Base-by-base conservation (phyloP, 2,797 vertebrate species). In the Pagetopsis macropterus region DNA sequence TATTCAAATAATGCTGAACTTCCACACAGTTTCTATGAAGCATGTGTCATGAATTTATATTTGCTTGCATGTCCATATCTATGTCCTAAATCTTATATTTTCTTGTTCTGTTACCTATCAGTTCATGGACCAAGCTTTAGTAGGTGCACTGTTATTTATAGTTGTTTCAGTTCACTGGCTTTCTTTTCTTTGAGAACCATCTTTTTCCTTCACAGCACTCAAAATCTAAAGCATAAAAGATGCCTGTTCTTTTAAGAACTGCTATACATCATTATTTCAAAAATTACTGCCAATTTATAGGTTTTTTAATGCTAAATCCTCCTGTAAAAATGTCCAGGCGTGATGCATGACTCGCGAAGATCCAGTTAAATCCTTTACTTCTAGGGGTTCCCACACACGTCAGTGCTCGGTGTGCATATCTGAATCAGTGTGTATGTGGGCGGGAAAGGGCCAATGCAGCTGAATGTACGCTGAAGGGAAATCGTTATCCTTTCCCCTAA, bases 401-500 rank as follows among this genome's bases (percentile, higher is more conserved):
- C 75, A 71, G 61, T 57, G 19, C 58, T 83, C 12, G 2, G 4
- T 56, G 48, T 75, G 68, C 40, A 51, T 57, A 50, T 71, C 58
- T 84, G 66, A 48, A 78, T 77, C 62, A 52, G 54, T 21, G 57
- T 56, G 57, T 52, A 49, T 62, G 60, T 79, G 71, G 64, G 83
- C 27, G 49, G 61, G 68, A 84, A 84, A 80, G 65, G 71, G 73
- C 78, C 76, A 70, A 63, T 76, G 74, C 79, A 83, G 83, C 67
- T 83, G 33, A 37, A 37, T 73, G 68, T 78, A 83, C 70, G 45
- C 65, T 84, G 86, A 89, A 74, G 67, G 82, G 54, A 92, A 92
- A 91, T 91, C 82, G 33, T 91, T 91, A 86, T 66, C 75, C 70
- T 84, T 83, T 84, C 74, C 82, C 79, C 71, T 70, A 43, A 80